Evolutionary conservation across 92 coral and sea anemone species (phyloP), one percentile per base, ranked within the genome.

Genomic region (Porites lobata): DNA sequence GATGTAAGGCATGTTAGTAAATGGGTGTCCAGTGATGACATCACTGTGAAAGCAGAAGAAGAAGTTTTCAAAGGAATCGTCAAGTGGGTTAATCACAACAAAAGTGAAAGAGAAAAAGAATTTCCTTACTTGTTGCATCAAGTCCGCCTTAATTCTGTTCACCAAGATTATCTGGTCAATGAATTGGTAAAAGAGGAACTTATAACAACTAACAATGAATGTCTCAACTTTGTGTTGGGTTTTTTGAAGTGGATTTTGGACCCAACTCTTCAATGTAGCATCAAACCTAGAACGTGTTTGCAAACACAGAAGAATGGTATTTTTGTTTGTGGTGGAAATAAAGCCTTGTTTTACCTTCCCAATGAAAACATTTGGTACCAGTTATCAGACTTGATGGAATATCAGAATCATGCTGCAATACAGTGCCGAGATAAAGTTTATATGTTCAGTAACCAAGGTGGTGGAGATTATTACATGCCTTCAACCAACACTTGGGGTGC

Each of bases 331-430:
- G 43, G 43, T 32, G 6, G 43, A 32, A 32, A 32, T 3, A 32
- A 32, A 32, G 43, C 43, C 43, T 89, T 79, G 67, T 89, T 93
- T 82, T 92, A 92, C 50, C 58, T 89, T 29, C 95, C 95, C 1
- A 72, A 82, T 66, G 91, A 92, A 18, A 69, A 54, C 18, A 65
- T 58, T 29, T 92, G 95, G 95, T 87, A 90, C 29, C 88, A 81
- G 59, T 79, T 92, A 7, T 75, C 91, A 1, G 83, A 85, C 1
- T 89, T 38, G 21, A 63, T 79, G 32, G 87, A 86, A 65, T 82
- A 91, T n/a, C 79, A 88, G 62, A 71, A 86, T 3, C 91, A 92
- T 58, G 93, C 93, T 8, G 58, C 89, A 2, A 80, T 71, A 1
- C 79, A 78, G 29, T 89, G 77, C 67, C 72, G 38, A 12, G 95